Evolutionary conservation across 2,113 vertebrate genomes (phyloP).

Genomic region (Gymnobelideus leadbeateri): DNA sequence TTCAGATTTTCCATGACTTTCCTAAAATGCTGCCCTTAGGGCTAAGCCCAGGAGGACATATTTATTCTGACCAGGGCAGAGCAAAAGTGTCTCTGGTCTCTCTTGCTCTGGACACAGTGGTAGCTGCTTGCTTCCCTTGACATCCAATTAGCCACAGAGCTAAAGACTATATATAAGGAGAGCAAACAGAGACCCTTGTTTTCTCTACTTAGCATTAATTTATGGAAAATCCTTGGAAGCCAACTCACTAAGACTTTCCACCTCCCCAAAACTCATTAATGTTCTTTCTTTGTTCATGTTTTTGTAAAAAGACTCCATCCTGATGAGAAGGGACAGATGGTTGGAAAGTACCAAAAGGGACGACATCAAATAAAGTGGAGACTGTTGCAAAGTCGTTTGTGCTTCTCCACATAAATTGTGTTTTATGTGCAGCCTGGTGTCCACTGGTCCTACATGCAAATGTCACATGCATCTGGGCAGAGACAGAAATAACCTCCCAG

Average conservation of each 20-base stretch:
- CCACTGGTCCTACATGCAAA: constrained; percentile 15
- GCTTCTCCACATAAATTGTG: neutral
- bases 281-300: constrained; percentile 33
- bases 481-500: constrained; percentile 8
- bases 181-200: neutral
- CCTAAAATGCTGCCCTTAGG: neutral
- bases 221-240: neutral
- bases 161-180: neutral
- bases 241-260: neutral
- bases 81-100: neutral
- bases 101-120: neutral
- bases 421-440: constrained; percentile 38
- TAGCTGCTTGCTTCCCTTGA: neutral
- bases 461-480: constrained; percentile 58
- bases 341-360: neutral
- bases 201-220: neutral
- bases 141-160: neutral
- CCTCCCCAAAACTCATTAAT: neutral
- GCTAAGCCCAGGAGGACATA: neutral
- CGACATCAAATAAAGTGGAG: constrained; percentile 18
- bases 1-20: neutral
- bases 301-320: constrained; percentile 38
- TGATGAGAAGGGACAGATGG: neutral
- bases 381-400: constrained; percentile 21
- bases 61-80: neutral